Percentiles rank a stretch among this genome's conserved stretches.
phyloP scores from a whole-genome alignment of 2,797 vertebrate genomes.

The Phoebastria nigripes region DNA sequence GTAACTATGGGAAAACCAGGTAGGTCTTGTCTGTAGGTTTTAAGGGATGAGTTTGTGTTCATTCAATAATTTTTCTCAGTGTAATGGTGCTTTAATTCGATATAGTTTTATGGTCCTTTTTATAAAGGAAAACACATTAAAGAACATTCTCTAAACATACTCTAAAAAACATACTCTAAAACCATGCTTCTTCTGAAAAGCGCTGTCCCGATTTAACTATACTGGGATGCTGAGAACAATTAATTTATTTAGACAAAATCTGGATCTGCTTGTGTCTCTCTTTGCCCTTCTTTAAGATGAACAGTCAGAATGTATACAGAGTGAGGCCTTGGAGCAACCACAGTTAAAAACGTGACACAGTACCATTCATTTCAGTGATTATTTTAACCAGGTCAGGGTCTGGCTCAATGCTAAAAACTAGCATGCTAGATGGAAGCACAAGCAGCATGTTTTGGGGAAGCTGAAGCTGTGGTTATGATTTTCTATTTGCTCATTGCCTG shows the following conservation, averaged over 20 bases:
- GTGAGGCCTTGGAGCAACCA: not conserved
- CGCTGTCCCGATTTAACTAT: not conserved
- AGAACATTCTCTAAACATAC: not conserved
- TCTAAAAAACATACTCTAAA: not conserved
- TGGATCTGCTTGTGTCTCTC: not conserved
- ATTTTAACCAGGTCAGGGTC: not conserved
- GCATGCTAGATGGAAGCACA: not conserved
- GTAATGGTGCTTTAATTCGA: not conserved
- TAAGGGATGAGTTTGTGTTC: not conserved
- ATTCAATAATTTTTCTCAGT: not conserved
- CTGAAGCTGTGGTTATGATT: not conserved
- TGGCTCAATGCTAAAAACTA: not conserved
- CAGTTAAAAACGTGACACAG: not conserved
- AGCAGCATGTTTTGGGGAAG: not conserved
- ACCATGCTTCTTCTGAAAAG: not conserved
- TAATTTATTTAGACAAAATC: not conserved
- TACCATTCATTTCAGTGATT: not conserved
- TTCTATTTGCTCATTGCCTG: not conserved
- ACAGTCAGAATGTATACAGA: too few species aligned
- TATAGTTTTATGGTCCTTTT: not conserved
- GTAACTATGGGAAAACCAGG: not conserved
- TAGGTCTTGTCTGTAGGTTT: not conserved
- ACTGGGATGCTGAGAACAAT: not conserved
- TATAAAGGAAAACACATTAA: not conserved
- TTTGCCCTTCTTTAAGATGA: not conserved